Conservation (phyloP, 2,797 vertebrate genomes). For the Anas acuta region DNA sequence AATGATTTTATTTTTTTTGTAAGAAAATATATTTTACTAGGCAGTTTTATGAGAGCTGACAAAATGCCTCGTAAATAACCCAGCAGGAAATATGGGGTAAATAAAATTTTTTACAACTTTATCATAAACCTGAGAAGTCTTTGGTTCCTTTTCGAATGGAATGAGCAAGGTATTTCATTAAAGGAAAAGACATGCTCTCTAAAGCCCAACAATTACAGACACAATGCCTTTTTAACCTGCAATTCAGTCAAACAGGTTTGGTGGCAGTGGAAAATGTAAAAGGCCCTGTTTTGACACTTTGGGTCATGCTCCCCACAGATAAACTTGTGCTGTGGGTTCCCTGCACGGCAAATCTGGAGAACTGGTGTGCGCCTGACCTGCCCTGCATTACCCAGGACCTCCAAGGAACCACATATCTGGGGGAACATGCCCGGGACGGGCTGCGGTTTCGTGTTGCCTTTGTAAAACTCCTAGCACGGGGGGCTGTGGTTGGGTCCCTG, state of each 20-base stretch:
- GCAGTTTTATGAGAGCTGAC: slow-evolving; percentile 78
- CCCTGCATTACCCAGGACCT: not conserved
- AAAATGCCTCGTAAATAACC: slow-evolving; percentile 79
- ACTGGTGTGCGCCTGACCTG: not conserved
- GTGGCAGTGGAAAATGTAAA: slow-evolving; percentile 72
- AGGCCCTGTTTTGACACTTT: slow-evolving; percentile 55
- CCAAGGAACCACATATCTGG: not conserved
- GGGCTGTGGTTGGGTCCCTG: not conserved
- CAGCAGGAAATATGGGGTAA: slow-evolving; percentile 78
- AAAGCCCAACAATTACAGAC: slow-evolving; percentile 70
- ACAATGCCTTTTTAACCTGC: slow-evolving; percentile 73
- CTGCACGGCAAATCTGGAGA: not conserved
- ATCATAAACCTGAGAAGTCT: slow-evolving; percentile 78
- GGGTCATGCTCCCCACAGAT: slow-evolving; percentile 48
- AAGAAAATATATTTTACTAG: slow-evolving; percentile 78
- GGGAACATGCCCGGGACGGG: not conserved
- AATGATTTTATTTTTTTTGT: slow-evolving; percentile 73
- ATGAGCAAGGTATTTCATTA: slow-evolving; percentile 76
- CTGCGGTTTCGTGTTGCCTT: not conserved
- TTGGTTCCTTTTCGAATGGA: slow-evolving; percentile 73
- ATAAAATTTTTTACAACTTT: slow-evolving; percentile 77
- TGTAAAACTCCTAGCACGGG: not conserved
- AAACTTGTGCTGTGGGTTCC: slow-evolving; percentile 10
- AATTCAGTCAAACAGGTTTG: slow-evolving; percentile 76
- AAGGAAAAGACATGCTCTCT: slow-evolving; percentile 70